These are phyloP conservation scores for Vicugna pacos DNA, from an alignment of 2,113 vertebrate genomes.

Conservation along the genomic window DNA sequence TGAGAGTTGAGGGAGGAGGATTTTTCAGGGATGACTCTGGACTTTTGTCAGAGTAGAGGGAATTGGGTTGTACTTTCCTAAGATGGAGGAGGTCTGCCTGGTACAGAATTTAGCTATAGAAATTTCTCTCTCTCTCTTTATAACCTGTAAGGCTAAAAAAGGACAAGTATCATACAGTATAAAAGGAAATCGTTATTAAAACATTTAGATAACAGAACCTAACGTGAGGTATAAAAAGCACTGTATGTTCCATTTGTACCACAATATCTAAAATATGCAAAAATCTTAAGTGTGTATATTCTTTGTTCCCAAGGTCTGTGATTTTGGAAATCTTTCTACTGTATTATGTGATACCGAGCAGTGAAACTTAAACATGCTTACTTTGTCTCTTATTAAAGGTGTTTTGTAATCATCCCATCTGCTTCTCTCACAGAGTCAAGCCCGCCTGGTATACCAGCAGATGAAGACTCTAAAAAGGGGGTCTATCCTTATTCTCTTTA, in stretches of 20 bases:
- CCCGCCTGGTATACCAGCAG: background rate
- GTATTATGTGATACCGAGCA: background rate
- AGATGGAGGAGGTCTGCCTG: background rate
- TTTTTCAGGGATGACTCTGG: background rate
- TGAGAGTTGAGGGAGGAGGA: background rate
- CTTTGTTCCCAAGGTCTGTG: background rate
- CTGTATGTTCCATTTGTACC: background rate
- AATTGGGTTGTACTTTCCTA: background rate
- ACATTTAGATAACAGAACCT: background rate
- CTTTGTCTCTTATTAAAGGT: slow-evolving; percentile 27
- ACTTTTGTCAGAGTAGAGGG: background rate
- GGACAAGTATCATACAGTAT: background rate
- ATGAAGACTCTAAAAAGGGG: slow-evolving; percentile 21
- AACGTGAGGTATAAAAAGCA: background rate
- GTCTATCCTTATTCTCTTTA: background rate
- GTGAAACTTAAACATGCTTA: background rate
- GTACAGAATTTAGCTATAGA: background rate
- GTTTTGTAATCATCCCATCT: slow-evolving; percentile 25
- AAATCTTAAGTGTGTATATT: background rate
- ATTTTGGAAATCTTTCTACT: background rate
- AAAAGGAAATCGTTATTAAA: background rate
- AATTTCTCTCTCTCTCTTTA: background rate
- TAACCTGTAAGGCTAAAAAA: background rate
- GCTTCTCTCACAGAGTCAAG: slow-evolving; percentile 58
- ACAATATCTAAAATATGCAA: background rate